These are phyloP conservation scores for Synergus japonicus DNA, from an alignment of 2,888 invertebrate species.

Conservation along the genomic window DNA sequence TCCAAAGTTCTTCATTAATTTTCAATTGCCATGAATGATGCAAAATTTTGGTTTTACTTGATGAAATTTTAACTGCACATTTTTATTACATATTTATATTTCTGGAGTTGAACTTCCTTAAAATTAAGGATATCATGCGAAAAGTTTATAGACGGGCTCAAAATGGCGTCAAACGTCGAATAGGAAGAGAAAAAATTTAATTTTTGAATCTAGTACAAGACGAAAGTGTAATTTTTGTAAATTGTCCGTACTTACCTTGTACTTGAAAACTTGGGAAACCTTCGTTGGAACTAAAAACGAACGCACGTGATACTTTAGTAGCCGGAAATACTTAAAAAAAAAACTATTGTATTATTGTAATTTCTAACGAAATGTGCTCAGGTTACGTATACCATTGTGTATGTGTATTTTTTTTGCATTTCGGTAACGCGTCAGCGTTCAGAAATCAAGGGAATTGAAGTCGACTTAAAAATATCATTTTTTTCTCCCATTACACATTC, in stretches of 20 bases:
- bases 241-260: conserved; percentile 26
- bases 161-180: conserved; percentile 41
- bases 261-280: background rate
- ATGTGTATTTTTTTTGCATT: conserved; percentile 4
- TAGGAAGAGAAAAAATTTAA: conserved; percentile 44
- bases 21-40: no score
- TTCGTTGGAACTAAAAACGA: conserved; percentile 11
- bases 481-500: background rate
- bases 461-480: background rate
- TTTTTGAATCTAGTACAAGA: conserved; percentile 46
- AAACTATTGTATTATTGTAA: conserved; percentile 11
- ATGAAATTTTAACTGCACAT: no score
- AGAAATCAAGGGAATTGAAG: conserved; percentile 23
- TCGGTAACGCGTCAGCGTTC: conserved; percentile 6
- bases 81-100: no score
- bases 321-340: conserved; percentile 19
- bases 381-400: conserved; percentile 3
- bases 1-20: no score
- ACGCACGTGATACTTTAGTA: conserved; percentile 19
- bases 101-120: no score
- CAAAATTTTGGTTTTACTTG: no score
- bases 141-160: conserved; percentile 31
- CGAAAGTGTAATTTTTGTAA: conserved; percentile 33
- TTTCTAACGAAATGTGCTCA: conserved; percentile 21
- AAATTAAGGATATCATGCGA: conserved; percentile 43